Percentiles rank a stretch among this genome's conserved stretches.
These are phyloP conservation scores for Antennarius maculatus DNA, from an alignment of 2,797 vertebrate genomes.

Conservation along the genomic window DNA sequence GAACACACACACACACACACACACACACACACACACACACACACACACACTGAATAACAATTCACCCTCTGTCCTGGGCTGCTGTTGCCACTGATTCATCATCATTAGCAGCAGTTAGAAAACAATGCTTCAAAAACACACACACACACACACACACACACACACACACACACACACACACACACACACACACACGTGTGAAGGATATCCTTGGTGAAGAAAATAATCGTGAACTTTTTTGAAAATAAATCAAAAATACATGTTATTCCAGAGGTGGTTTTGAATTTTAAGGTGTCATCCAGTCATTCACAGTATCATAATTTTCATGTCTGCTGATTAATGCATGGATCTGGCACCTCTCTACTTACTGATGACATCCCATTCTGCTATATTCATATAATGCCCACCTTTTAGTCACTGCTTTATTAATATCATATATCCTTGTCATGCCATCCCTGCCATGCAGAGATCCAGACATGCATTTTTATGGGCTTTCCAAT, in stretches of 20 bases:
- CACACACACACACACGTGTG: constrained; percentile 51
- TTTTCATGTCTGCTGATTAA: constrained; percentile 71
- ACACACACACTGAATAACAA: constrained; percentile 76
- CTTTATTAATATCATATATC: constrained; percentile 70
- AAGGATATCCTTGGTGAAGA: constrained; percentile 40
- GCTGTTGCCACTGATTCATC: constrained; percentile 78
- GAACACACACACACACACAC: constrained; percentile 43
- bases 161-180: too few species aligned
- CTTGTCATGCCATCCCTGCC: constrained; percentile 37
- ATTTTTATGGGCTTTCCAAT: constrained; percentile 52
- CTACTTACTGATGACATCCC: constrained; percentile 55
- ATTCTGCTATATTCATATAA: constrained; percentile 57
- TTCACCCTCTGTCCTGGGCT: constrained; percentile 64
- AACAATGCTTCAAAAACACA: constrained; percentile 50
- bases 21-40: not conserved
- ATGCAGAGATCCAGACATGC: constrained; percentile 27
- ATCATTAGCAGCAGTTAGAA: constrained; percentile 76
- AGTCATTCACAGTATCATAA: constrained; percentile 49
- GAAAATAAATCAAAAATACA: constrained; percentile 46
- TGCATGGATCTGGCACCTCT: constrained; percentile 49
- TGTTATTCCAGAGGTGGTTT: constrained; percentile 47
- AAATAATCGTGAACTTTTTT: constrained; percentile 49
- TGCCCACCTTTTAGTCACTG: constrained; percentile 57
- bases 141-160: too few species aligned
- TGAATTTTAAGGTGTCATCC: constrained; percentile 51